Conservation (phyloP, 2,113 vertebrate genomes). For the Triplophysa rosa region DNA sequence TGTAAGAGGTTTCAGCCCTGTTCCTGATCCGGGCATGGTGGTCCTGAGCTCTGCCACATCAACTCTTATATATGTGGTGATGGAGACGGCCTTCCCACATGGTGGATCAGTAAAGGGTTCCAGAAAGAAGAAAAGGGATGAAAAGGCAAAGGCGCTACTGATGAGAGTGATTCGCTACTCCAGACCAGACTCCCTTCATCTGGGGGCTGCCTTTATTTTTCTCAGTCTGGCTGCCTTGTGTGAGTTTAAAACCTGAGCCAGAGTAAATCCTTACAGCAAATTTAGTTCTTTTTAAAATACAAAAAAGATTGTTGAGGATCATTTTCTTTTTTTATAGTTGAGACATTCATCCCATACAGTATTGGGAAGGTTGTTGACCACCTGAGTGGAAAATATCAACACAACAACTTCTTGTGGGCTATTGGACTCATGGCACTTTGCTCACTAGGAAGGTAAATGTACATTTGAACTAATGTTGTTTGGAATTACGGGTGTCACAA, state of each 20-base stretch:
- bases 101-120: background rate
- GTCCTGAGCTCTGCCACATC: constrained; percentile 41
- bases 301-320: background rate
- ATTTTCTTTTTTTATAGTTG: constrained; percentile 60
- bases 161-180: constrained; percentile 68
- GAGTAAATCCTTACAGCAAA: background rate
- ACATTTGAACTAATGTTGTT: background rate
- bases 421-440: constrained; percentile 69
- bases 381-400: constrained; percentile 63
- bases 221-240: constrained; percentile 73
- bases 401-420: constrained; percentile 61
- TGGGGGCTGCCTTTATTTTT: constrained; percentile 69
- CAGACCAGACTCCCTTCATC: constrained; percentile 60
- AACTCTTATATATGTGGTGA: constrained; percentile 60
- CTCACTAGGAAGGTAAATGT: constrained; percentile 78
- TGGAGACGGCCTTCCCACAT: constrained; percentile 62
- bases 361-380: constrained; percentile 80
- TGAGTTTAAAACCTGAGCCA: constrained; percentile 65
- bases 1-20: background rate
- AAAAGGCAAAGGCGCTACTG: constrained; percentile 53
- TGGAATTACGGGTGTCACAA: background rate
- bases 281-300: background rate
- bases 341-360: constrained; percentile 71
- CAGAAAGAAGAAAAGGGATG: constrained; percentile 2
- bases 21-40: constrained; percentile 51